Conservation (phyloP, 2,797 vertebrate genomes). For the Enteromius thamalakanensis region DNA sequence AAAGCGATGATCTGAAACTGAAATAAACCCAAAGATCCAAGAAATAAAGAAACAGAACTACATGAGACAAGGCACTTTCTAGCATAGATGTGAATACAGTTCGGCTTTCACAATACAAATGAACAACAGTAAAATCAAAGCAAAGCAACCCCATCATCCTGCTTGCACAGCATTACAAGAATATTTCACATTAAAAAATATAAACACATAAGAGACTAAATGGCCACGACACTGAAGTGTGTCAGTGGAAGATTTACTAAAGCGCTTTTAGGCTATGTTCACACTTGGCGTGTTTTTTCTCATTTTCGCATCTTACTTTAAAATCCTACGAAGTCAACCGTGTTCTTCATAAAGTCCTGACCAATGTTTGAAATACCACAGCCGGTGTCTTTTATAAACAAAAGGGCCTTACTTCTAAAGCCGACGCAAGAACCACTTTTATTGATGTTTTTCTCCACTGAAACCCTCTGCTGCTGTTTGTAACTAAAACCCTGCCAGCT, state of each 20-base stretch:
- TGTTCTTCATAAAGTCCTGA: too few relatives aligned
- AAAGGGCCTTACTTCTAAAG: too few relatives aligned
- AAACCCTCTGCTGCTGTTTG: too few relatives aligned
- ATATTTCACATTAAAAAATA: background rate
- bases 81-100: background rate
- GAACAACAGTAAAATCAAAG: background rate
- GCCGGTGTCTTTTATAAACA: too few relatives aligned
- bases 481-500: background rate
- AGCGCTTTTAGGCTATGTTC: background rate
- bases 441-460: background rate
- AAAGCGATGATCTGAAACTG: background rate
- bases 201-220: background rate
- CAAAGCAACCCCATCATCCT: background rate
- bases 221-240: background rate
- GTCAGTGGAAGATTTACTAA: background rate
- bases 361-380: too few relatives aligned
- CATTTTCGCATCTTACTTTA: background rate
- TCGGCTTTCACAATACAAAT: background rate
- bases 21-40: background rate
- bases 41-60: background rate
- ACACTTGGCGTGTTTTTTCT: background rate
- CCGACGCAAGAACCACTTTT: background rate
- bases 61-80: background rate
- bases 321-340: too few relatives aligned
- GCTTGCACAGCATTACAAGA: background rate